Evolutionary conservation across 1,140 invertebrate genomes (phyloP).

Genomic region (Drosophila cardini): DNA sequence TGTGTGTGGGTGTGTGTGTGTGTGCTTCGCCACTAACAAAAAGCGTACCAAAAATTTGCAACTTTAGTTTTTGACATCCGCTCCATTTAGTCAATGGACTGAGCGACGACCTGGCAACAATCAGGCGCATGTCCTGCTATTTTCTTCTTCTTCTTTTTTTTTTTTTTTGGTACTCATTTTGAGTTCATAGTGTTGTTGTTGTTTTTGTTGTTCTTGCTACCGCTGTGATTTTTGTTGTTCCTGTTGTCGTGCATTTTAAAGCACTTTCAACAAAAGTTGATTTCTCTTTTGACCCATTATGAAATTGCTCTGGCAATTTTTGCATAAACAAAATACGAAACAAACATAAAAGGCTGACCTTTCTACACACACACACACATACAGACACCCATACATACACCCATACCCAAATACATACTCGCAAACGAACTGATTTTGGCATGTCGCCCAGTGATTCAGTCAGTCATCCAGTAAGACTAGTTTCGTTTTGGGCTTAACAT

Average conservation of each 20-base stretch:
- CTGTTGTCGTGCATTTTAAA: slow-evolving; percentile 78
- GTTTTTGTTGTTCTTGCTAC: slow-evolving; percentile 3
- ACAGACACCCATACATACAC: slow-evolving; percentile 37
- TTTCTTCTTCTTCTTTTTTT: slow-evolving; percentile 11
- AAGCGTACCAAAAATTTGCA: slow-evolving; percentile 61
- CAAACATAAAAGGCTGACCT: slow-evolving; percentile 76
- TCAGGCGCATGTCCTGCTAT: slow-evolving; percentile 68
- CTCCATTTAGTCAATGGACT: slow-evolving; percentile 79
- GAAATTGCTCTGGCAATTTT: slow-evolving; percentile 83
- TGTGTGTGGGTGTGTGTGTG: slow-evolving; percentile 29
- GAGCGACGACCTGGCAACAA: slow-evolving; percentile 75
- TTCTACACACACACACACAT: slow-evolving; percentile 44
- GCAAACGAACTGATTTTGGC: slow-evolving; percentile 33
- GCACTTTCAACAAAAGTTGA: slow-evolving; percentile 82
- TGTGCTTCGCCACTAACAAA: slow-evolving; percentile 36
- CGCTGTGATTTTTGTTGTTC: slow-evolving; percentile 30
- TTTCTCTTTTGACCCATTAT: slow-evolving; percentile 83
- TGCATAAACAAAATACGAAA: slow-evolving; percentile 83
- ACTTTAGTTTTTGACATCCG: slow-evolving; percentile 82
- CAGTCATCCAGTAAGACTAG: slow-evolving; percentile 46
- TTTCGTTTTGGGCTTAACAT: slow-evolving; percentile 35
- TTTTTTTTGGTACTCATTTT: neutral
- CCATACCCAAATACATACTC: slow-evolving; percentile 27
- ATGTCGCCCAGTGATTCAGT: slow-evolving; percentile 41
- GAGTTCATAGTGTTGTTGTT: slow-evolving; percentile 4